A percentile compares a stretch with the other conserved stretches of the same genome.
Evolutionary conservation across 2,113 vertebrate genomes (phyloP).

Genomic region (Oxyruncus cristatus): DNA sequence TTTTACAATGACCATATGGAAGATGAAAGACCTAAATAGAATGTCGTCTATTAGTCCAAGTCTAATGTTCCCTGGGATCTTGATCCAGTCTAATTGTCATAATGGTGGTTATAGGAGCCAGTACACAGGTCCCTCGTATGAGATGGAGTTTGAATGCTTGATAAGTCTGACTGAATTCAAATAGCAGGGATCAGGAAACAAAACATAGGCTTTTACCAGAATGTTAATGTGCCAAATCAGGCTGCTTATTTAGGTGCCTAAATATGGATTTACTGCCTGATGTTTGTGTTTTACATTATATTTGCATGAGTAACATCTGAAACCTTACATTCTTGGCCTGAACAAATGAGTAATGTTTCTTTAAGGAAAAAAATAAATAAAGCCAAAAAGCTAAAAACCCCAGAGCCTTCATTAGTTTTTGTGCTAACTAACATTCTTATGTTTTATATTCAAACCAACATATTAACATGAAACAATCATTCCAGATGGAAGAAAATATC

Average conservation of each 20-base stretch:
- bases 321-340: conserved; percentile 31
- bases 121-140: neutral
- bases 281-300: conserved; percentile 35
- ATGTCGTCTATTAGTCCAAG: neutral
- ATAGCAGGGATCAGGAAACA: neutral
- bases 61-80: neutral
- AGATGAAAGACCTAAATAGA: neutral
- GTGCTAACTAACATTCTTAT: conserved; percentile 57
- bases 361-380: conserved; percentile 53
- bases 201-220: neutral
- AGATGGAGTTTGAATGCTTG: neutral
- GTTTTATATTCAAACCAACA: conserved; percentile 60
- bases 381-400: conserved; percentile 48
- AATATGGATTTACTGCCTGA: conserved; percentile 25
- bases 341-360: conserved; percentile 43
- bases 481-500: conserved; percentile 68
- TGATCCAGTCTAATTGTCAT: neutral
- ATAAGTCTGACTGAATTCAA: neutral
- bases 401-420: conserved; percentile 68
- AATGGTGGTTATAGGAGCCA: neutral
- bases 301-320: conserved; percentile 38
- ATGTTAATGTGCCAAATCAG: conserved; percentile 23
- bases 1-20: neutral
- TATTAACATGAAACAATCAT: conserved; percentile 62
- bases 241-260: conserved; percentile 31